Conservation (phyloP, 2,113 vertebrate genomes). For the Mungos mungo region DNA sequence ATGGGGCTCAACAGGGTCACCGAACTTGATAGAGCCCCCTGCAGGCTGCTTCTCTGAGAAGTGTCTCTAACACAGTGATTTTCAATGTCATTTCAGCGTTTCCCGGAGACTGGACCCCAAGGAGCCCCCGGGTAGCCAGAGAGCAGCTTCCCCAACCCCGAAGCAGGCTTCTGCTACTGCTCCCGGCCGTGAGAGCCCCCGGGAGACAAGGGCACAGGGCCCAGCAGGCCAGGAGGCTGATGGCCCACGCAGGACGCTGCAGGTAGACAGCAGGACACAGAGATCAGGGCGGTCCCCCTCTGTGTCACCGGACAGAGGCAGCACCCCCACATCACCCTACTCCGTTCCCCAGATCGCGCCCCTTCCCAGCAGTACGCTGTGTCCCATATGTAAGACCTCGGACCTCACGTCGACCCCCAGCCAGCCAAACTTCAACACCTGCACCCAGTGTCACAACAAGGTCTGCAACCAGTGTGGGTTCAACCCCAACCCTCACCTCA, state of each 20-base stretch:
- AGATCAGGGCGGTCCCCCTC: conserved; percentile 86
- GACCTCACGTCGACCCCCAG: conserved; percentile 93
- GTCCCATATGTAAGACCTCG: conserved; percentile 97
- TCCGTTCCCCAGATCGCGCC: conserved; percentile 98
- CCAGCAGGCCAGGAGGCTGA: conserved; percentile 75
- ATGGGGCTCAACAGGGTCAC: background rate
- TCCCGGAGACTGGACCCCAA: conserved; percentile 85
- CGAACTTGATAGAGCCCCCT: background rate
- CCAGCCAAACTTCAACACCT: conserved; percentile 94
- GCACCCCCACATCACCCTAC: conserved; percentile 96
- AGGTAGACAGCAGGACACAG: conserved; percentile 86
- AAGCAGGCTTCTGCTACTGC: conserved; percentile 75
- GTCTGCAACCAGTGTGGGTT: conserved; percentile 99
- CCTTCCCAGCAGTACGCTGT: conserved; percentile 97
- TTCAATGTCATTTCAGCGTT: conserved; percentile 83
- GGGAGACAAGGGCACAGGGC: conserved; percentile 83
- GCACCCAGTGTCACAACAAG: conserved; percentile 95
- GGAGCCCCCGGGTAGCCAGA: conserved; percentile 80
- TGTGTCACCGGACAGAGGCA: conserved; percentile 92
- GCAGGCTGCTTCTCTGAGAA: background rate
- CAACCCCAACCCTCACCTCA: conserved; percentile 98
- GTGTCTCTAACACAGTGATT: conserved; percentile 62
- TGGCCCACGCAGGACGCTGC: conserved; percentile 82
- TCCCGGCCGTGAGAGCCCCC: conserved; percentile 76
- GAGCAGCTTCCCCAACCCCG: conserved; percentile 79